Evolutionary conservation across 1,140 invertebrate genomes (phyloP), one percentile per base, ranked within the genome.

Genomic region (Neodiprion lecontei): DNA sequence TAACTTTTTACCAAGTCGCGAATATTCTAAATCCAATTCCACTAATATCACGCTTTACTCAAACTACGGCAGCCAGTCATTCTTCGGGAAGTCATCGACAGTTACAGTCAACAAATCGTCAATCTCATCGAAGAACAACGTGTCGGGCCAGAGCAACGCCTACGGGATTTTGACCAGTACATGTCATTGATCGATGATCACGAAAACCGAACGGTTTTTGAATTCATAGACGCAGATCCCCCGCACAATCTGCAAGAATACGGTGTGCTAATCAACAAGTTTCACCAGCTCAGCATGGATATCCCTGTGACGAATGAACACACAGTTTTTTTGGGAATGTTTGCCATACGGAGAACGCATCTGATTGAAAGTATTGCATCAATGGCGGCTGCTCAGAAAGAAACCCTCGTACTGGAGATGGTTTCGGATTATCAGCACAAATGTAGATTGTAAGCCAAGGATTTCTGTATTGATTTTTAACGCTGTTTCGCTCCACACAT

Each of bases 101-200:
- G 87, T 7, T 91, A 92, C 50, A 91, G 90, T 72, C 81, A 89
- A 48, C 85, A 87, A 70, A 91, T 96, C 17, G 82, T 85, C 10
- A 82, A 89, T 28, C 85, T 95, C 74, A 88, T 96, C 4, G 90
- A 93, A 76, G 91, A 94, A 75, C 92, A 95, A 81, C 89, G 91
- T 78, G 92, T 93, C 75, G 92, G 91, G 1, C 92, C 94, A 2
- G 92, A 95, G 81, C 79, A 92, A 12, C 88, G 93, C 67, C 84
- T 95, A 53, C 91, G 92, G 82, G 93, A 95, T 83, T 96, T 96
- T 48, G 95, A 96, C 83, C 92, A 94, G 78, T 97, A 96, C 81
- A 90, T 94, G 66, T 92, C 91, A 82, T 88, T 98, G 1, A 93
- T 97, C 50, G 95, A 95, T 81, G 93, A 93, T 74, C 90, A 93